Percentiles rank a stretch among this genome's conserved stretches.
These are phyloP conservation scores for Neomorphus geoffroyi DNA, from an alignment of 2,797 vertebrate species.

Conservation along the genomic window DNA sequence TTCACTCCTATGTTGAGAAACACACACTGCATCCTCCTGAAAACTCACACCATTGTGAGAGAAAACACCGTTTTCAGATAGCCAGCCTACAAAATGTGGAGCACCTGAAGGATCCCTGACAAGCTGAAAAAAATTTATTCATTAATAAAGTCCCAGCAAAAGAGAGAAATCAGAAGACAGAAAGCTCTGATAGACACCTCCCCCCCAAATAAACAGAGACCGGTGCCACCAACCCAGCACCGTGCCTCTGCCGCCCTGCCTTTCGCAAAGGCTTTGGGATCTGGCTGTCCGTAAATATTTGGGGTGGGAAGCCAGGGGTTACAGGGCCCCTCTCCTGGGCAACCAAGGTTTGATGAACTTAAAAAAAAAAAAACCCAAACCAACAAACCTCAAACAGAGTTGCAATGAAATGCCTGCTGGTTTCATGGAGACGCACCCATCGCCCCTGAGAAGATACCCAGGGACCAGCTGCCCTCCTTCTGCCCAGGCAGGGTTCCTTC, in stretches of 20 bases:
- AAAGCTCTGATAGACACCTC: background rate
- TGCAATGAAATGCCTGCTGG: background rate
- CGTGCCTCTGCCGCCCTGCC: background rate
- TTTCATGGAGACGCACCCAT: background rate
- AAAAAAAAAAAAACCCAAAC: background rate
- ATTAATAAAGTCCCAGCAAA: background rate
- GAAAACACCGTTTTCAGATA: background rate
- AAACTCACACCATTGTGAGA: background rate
- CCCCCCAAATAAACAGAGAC: background rate
- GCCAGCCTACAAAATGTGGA: background rate
- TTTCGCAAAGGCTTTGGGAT: background rate
- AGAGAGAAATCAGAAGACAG: background rate
- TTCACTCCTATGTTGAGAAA: background rate
- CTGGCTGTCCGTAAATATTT: constrained; percentile 21
- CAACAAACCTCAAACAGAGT: constrained; percentile 2
- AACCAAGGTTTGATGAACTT: constrained; percentile 16
- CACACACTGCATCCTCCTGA: accelerated
- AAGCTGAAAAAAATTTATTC: background rate
- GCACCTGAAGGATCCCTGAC: background rate
- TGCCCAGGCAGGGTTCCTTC: background rate
- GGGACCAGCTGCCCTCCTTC: background rate
- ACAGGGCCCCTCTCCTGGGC: constrained; percentile 37
- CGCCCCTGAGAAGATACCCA: background rate
- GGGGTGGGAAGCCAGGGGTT: constrained; percentile 13
- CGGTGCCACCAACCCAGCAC: background rate